These are phyloP conservation scores for Eurosta solidaginis DNA, from an alignment of 1,140 invertebrate species.

Conservation along the genomic window DNA sequence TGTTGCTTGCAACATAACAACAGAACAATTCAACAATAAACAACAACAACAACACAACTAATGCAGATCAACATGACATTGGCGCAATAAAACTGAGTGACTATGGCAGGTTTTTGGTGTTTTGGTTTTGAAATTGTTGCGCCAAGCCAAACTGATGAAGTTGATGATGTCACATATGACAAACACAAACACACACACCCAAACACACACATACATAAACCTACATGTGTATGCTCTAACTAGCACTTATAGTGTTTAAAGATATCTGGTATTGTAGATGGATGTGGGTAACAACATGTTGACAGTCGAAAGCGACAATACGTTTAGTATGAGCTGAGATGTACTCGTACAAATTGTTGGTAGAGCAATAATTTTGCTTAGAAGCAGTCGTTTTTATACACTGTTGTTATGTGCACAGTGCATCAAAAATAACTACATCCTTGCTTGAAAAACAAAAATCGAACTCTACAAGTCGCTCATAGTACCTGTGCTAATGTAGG, in stretches of 20 bases:
- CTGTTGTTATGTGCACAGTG: background rate
- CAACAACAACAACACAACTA: background rate
- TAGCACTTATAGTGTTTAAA: constrained; percentile 7
- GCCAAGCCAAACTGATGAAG: constrained; percentile 30
- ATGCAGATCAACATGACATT: background rate
- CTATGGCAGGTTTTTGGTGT: background rate
- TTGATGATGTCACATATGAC: constrained; percentile 25
- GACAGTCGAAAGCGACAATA: constrained; percentile 19
- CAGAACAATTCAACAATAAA: constrained; percentile 47
- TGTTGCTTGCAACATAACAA: constrained; percentile 57
- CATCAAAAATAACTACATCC: too few species aligned
- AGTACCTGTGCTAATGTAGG: too few species aligned
- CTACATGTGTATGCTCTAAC: constrained; percentile 37
- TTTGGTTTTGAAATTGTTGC: background rate
- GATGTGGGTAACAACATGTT: constrained; percentile 16
- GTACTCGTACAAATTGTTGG: background rate
- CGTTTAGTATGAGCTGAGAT: constrained; percentile 21
- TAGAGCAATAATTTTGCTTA: background rate
- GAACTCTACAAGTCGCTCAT: too few species aligned
- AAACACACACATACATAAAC: constrained; percentile 29
- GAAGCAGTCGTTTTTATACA: background rate
- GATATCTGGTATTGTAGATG: too few species aligned
- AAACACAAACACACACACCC: constrained; percentile 34
- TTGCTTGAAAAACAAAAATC: too few species aligned
- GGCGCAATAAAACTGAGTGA: background rate